phyloP scores from a whole-genome alignment of 2,888 invertebrate genomes.

The Aphelenchoides bicaudatus region DNA sequence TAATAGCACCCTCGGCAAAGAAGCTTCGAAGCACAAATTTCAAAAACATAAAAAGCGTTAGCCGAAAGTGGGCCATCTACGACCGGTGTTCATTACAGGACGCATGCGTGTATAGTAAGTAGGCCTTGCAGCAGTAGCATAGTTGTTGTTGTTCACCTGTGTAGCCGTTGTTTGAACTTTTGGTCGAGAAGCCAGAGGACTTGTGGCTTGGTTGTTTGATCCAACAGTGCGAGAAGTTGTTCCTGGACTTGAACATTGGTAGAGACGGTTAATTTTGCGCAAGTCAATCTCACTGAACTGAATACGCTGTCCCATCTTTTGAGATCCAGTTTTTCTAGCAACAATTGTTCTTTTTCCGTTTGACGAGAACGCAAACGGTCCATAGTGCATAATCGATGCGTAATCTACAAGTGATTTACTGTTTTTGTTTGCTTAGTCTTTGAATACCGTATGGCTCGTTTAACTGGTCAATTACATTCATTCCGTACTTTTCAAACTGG shows the following conservation, averaged over 20 bases:
- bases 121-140: not conserved
- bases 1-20: not conserved
- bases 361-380: constrained; percentile 55
- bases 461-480: constrained; percentile 55
- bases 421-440: too few species aligned
- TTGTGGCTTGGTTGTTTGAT: not conserved
- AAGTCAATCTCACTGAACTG: constrained; percentile 62
- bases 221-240: not conserved
- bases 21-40: not conserved
- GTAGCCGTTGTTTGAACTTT: constrained; percentile 2
- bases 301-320: constrained; percentile 62
- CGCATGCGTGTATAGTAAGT: constrained; percentile 1
- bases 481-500: constrained; percentile 59
- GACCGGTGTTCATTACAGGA: constrained; percentile 4
- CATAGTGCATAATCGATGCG: constrained; percentile 58
- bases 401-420: constrained; percentile 27
- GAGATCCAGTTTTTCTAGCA: constrained; percentile 55
- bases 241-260: constrained; percentile 55
- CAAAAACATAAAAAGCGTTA: not conserved
- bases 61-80: constrained; percentile 8
- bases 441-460: constrained; percentile 34
- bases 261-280: constrained; percentile 62
- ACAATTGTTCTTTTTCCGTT: constrained; percentile 59
- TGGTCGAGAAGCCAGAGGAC: not conserved
- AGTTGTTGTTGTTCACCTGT: not conserved